Conservation (phyloP, 2,797 vertebrate genomes). For the Brotogeris chrysoptera region DNA sequence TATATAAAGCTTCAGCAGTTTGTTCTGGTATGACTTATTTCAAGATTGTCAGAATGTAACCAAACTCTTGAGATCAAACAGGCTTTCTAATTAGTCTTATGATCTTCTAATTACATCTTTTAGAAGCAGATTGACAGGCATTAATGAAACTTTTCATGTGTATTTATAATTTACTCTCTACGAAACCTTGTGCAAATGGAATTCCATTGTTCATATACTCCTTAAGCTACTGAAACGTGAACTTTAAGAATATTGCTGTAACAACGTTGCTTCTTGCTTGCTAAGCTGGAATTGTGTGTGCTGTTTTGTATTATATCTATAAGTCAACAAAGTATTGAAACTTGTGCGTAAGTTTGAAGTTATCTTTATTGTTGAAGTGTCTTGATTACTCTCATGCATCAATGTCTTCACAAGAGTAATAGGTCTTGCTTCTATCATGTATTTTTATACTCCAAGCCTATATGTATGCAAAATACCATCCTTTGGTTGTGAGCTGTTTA, state of each 20-base stretch:
- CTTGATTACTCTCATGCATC: slow-evolving; percentile 26
- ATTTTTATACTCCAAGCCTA: not conserved
- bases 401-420: slow-evolving; percentile 11
- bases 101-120: slow-evolving; percentile 53
- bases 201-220: not conserved
- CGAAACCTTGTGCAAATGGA: not conserved
- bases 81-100: slow-evolving; percentile 47
- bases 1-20: slow-evolving; percentile 41
- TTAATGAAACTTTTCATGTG: not conserved
- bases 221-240: not conserved
- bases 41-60: slow-evolving; percentile 18
- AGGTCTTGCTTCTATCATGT: not conserved
- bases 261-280: not conserved
- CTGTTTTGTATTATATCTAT: not conserved
- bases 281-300: not conserved
- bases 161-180: not conserved
- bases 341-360: not conserved
- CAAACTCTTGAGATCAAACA: slow-evolving; percentile 46
- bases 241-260: not conserved
- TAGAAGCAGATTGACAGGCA: slow-evolving; percentile 34
- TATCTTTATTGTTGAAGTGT: not conserved
- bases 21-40: slow-evolving; percentile 52
- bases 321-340: not conserved
- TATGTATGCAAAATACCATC: not conserved
- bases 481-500: not conserved